Percentiles rank a stretch among this genome's conserved stretches.
Conservation (phyloP, 2,113 vertebrate species). For the Abramis brama region DNA sequence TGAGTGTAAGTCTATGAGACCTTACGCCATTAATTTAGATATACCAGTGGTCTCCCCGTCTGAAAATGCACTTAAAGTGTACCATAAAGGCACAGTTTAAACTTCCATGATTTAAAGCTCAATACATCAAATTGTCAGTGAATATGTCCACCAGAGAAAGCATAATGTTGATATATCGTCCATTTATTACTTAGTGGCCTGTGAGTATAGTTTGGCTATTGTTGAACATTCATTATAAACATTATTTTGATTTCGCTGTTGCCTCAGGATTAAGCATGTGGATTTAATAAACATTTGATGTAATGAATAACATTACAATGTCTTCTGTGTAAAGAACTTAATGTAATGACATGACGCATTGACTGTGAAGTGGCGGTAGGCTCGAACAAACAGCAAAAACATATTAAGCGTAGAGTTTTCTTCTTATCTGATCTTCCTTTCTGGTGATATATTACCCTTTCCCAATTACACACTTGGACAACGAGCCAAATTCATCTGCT, state of each 20-base stretch:
- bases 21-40: neutral
- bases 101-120: constrained; percentile 33
- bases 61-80: constrained; percentile 27
- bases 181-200: constrained; percentile 9
- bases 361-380: neutral
- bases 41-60: constrained; percentile 19
- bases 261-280: constrained; percentile 27
- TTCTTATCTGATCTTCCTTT: neutral
- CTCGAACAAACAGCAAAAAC: neutral
- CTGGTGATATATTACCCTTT: neutral
- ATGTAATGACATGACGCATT: neutral
- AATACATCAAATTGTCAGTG: constrained; percentile 37
- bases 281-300: constrained; percentile 9
- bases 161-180: neutral
- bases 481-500: neutral
- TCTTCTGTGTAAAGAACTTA: constrained; percentile 1
- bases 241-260: constrained; percentile 23
- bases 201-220: constrained; percentile 17
- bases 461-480: neutral
- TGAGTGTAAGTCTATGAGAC: constrained; percentile 3
- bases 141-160: constrained; percentile 11
- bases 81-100: constrained; percentile 21
- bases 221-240: constrained; percentile 27
- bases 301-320: constrained; percentile 2
- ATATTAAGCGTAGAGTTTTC: neutral